These are phyloP conservation scores for Cryptoblepharus egeriae DNA, from an alignment of 2,797 vertebrate genomes.

Conservation along the genomic window DNA sequence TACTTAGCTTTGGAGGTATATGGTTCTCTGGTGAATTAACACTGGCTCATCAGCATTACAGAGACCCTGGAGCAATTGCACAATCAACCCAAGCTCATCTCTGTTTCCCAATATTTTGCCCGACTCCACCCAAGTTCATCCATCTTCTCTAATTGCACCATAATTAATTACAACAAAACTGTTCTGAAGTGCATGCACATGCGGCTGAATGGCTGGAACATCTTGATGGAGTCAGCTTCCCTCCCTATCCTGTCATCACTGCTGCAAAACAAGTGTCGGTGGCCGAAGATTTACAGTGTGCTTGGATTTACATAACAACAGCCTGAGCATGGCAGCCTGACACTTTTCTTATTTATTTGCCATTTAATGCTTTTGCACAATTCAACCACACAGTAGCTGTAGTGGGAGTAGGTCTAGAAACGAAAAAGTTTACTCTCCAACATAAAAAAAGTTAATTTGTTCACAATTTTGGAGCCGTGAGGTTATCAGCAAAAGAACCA, in stretches of 20 bases:
- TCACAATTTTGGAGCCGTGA: not conserved
- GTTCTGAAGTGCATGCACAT: not conserved
- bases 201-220: not conserved
- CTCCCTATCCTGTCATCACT: not conserved
- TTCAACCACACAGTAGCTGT: not conserved
- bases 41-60: no score
- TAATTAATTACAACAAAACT: conserved; percentile 21
- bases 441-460: not conserved
- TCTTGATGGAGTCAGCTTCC: not conserved
- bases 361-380: not conserved
- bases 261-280: not conserved
- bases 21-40: not conserved
- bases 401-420: not conserved
- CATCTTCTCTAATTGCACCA: not conserved
- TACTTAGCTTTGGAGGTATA: not conserved
- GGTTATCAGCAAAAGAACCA: no score
- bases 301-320: not conserved
- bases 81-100: not conserved
- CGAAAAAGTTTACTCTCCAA: not conserved
- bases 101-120: conserved; percentile 5
- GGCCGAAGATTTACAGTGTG: not conserved
- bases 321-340: not conserved
- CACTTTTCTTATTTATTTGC: not conserved
- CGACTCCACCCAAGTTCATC: not conserved
- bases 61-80: not conserved